Base-by-base conservation (phyloP, 1,140 invertebrate genomes). In the Drosophila repletoides region DNA sequence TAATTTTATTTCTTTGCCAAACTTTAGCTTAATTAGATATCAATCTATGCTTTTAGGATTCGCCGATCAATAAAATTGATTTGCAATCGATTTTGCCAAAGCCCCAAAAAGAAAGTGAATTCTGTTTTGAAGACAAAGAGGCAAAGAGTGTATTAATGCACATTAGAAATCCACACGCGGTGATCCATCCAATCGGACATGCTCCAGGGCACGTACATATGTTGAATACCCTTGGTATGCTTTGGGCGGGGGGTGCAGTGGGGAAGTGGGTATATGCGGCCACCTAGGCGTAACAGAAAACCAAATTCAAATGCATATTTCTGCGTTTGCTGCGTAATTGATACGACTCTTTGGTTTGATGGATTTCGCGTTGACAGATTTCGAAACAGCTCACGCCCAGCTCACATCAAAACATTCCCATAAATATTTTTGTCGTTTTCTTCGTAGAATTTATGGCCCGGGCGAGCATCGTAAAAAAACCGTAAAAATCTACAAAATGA, bases 351-450 rank as follows among this genome's bases (percentile, higher is more conserved):
- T 17, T 1, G 29, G 41, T 41, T 43, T 9, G 3, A 12, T 58
- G 14, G 65, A 40, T 51, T 49, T 26, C 33, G 9, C 38, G 17
- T 48, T 83, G 73, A 69, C 29, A 70, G 77, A 86, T 86, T 76
- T 67, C 40, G 36, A 84, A 64, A 43, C 79, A 74, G 31, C 65
- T 79, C 80, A 84, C 77, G 77, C 49, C 60, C 77, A 76, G n/a
- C n/a, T 51, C 68, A 76, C 49, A 64, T 49, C 53, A 71, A 79
- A 74, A 74, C 74, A 79, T 84, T n/a, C n/a, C 79, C 75, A 86
- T 84, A 84, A 84, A 84, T 84, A 84, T 84, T 86, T 84, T 84
- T 79, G 80, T 84, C 79, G 70, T 84, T 63, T 83, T 51, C 53
- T 24, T 36, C 45, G 52, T 12, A 28, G 66, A 60, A 84, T 84